phyloP scores from a whole-genome alignment of 2,113 vertebrate genomes.

The Sander lucioperca region DNA sequence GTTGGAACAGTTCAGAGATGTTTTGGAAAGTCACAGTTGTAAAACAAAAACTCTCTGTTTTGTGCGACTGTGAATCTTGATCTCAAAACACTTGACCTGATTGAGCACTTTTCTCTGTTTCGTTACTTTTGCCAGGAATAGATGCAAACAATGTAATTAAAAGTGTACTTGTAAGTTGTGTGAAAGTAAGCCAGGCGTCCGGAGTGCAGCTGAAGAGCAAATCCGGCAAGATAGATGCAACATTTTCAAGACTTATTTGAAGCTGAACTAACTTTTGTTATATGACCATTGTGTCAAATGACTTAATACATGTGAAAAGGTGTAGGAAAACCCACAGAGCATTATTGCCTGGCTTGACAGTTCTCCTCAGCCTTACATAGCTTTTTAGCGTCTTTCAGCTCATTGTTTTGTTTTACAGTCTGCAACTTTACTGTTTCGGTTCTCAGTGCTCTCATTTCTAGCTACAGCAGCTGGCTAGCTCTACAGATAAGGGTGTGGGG shows the following conservation, averaged over 20 bases:
- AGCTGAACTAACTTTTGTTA: not conserved
- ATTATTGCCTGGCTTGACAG: not conserved
- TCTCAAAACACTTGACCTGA: constrained; percentile 41
- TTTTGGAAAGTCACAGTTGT: constrained; percentile 57
- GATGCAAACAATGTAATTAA: constrained; percentile 50
- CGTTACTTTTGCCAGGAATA: constrained; percentile 50
- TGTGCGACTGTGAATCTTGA: constrained; percentile 55
- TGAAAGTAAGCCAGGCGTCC: constrained; percentile 47
- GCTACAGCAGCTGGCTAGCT: not conserved
- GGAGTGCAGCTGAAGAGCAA: constrained; percentile 25
- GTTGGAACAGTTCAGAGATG: constrained; percentile 47
- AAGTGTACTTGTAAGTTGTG: constrained; percentile 42
- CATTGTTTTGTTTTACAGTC: not conserved
- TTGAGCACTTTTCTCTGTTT: constrained; percentile 46
- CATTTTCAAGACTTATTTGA: constrained; percentile 8
- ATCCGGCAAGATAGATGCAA: constrained; percentile 32
- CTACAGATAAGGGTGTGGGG: not conserved
- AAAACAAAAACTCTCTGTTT: constrained; percentile 27
- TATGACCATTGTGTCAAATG: not conserved
- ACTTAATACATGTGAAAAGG: not conserved
- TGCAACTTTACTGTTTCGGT: not conserved
- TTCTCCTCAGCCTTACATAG: not conserved
- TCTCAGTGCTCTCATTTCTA: not conserved
- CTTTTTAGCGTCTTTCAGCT: not conserved
- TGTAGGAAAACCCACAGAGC: not conserved